These are phyloP conservation scores for Amphibalanus amphitrite DNA, from an alignment of 1,140 invertebrate genomes.

Conservation along the genomic window DNA sequence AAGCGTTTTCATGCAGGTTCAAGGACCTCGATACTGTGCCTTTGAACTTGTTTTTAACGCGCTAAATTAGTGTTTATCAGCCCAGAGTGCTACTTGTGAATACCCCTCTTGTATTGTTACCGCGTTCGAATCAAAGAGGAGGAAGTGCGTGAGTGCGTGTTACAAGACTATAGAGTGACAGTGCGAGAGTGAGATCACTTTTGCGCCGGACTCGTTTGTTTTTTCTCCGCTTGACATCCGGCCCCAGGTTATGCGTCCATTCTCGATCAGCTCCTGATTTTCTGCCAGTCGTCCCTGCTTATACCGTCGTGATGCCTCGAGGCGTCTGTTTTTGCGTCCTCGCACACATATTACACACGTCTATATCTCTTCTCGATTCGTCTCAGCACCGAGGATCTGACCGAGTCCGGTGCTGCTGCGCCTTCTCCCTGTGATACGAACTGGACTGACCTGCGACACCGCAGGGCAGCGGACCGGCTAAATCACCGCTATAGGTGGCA, in stretches of 20 bases:
- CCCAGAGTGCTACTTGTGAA: not conserved
- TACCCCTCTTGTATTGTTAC: not conserved
- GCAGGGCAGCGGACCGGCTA: no score
- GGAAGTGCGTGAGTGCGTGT: not conserved
- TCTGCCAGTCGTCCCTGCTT: not conserved
- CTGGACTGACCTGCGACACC: no score
- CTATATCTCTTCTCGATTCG: no score
- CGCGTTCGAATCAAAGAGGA: not conserved
- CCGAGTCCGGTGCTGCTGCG: no score
- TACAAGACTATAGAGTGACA: not conserved
- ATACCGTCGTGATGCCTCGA: not conserved
- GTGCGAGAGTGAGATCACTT: not conserved
- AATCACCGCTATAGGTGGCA: not conserved
- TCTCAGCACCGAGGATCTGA: no score
- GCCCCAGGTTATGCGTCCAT: no score
- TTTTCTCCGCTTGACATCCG: no score
- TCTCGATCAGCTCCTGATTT: no score
- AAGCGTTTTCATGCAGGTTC: not conserved
- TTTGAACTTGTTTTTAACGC: not conserved
- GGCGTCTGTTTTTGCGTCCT: no score
- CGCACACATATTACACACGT: no score
- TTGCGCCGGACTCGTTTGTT: not conserved
- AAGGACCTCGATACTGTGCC: not conserved
- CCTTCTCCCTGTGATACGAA: not conserved
- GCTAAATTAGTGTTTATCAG: constrained; percentile 2